These are phyloP conservation scores for Chydorus sphaericus DNA, from an alignment of 2,888 invertebrate genomes.

Conservation along the genomic window DNA sequence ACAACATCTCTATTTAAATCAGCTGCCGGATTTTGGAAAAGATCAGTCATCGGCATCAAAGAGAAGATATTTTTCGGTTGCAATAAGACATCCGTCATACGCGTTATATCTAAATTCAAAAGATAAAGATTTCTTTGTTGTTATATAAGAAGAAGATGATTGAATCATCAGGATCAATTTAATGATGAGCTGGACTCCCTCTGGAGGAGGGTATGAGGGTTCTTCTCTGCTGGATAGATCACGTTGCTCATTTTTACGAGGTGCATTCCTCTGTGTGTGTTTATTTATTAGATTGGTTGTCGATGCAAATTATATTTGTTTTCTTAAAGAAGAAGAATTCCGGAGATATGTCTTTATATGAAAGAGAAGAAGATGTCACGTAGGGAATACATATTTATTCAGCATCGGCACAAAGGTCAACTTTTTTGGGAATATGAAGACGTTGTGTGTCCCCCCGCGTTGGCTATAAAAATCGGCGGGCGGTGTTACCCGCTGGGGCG, in stretches of 20 bases:
- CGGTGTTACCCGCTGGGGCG: background rate
- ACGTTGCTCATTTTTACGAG: background rate
- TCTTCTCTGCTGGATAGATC: background rate
- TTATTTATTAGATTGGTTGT: constrained; percentile 6
- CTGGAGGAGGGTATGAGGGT: background rate
- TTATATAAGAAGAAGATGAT: too few species aligned
- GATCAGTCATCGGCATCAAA: background rate
- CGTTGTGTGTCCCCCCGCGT: background rate
- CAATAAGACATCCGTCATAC: background rate
- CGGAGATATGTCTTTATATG: too few species aligned
- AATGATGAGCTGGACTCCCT: background rate
- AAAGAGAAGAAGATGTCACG: background rate
- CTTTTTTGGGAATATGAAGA: background rate
- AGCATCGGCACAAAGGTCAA: background rate
- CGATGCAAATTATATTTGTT: constrained; percentile 1
- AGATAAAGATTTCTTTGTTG: background rate
- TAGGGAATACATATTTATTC: background rate
- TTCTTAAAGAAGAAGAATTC: background rate
- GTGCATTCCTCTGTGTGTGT: background rate
- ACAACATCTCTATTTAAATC: background rate
- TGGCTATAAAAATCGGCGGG: background rate
- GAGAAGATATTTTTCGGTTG: background rate
- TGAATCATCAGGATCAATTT: background rate
- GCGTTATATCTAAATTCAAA: background rate
- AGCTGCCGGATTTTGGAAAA: background rate